phyloP scores from a whole-genome alignment of 2,113 vertebrate species.

The Megalops atlanticus region DNA sequence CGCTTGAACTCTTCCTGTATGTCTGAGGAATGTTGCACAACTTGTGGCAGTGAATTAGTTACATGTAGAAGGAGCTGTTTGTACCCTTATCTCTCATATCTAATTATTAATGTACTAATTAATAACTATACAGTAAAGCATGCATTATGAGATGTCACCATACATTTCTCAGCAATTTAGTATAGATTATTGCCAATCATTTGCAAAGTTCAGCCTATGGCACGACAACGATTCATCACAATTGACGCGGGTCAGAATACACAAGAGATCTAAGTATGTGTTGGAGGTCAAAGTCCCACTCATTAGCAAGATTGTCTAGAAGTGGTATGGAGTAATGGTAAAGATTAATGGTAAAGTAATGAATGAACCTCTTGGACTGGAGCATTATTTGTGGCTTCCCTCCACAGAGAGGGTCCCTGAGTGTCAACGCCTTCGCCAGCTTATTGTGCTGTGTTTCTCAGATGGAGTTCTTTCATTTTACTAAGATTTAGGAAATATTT shows the following conservation, averaged over 20 bases:
- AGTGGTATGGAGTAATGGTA: conserved; percentile 23
- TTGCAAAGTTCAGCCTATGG: not conserved
- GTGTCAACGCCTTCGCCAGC: no score
- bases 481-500: no score
- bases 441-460: not conserved
- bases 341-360: no score
- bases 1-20: not conserved
- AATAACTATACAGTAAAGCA: no score
- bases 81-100: no score
- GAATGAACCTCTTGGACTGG: not conserved
- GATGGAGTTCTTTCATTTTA: no score
- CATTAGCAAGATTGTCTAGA: conserved; percentile 47
- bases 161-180: no score
- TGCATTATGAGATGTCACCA: no score
- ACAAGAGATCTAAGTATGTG: conserved; percentile 38
- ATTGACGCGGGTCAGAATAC: conserved; percentile 36
- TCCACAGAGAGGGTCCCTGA: no score
- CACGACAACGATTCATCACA: conserved; percentile 10
- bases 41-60: not conserved
- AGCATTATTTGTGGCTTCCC: not conserved
- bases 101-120: no score
- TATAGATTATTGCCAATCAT: no score
- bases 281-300: conserved; percentile 59
- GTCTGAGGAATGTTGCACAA: not conserved
- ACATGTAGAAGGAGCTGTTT: no score